These are phyloP conservation scores for Drosophila oshimai DNA, from an alignment of 1,140 invertebrate genomes.

Conservation along the genomic window DNA sequence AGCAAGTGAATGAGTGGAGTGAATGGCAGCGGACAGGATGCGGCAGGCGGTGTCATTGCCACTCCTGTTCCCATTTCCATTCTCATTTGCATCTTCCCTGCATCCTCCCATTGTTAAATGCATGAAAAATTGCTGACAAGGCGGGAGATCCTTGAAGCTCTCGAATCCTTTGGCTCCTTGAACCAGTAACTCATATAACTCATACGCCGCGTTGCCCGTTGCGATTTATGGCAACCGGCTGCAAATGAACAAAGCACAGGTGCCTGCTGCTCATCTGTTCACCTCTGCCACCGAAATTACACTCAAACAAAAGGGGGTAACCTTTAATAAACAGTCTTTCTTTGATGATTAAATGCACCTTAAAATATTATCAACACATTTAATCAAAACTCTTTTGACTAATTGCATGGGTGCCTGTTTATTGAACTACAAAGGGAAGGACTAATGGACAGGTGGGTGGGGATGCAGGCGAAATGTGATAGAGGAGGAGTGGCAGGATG, in stretches of 20 bases:
- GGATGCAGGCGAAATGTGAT: not conserved
- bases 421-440: slow-evolving; percentile 54
- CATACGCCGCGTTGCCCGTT: slow-evolving; percentile 58
- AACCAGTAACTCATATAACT: slow-evolving; percentile 51
- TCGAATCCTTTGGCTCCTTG: not conserved
- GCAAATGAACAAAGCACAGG: slow-evolving; percentile 65
- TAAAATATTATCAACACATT: not conserved
- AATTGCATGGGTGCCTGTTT: slow-evolving; percentile 67
- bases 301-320: not conserved
- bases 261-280: not conserved
- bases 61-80: not conserved
- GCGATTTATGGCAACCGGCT: slow-evolving; percentile 69
- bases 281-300: not conserved
- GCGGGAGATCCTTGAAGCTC: slow-evolving; percentile 14
- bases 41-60: slow-evolving; percentile 18
- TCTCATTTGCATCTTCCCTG: slow-evolving; percentile 11
- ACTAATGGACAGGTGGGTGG: slow-evolving; percentile 2
- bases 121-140: slow-evolving; percentile 72
- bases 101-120: slow-evolving; percentile 69
- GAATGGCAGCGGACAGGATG: slow-evolving; percentile 24
- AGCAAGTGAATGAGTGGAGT: slow-evolving; percentile 20
- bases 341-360: too few relatives aligned
- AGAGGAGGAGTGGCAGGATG: not conserved
- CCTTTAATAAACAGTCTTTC: too few relatives aligned
- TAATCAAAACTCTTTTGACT: slow-evolving; percentile 60